These are phyloP conservation scores for Synodontis membranacea DNA, from an alignment of 2,113 vertebrate species.

Conservation along the genomic window DNA sequence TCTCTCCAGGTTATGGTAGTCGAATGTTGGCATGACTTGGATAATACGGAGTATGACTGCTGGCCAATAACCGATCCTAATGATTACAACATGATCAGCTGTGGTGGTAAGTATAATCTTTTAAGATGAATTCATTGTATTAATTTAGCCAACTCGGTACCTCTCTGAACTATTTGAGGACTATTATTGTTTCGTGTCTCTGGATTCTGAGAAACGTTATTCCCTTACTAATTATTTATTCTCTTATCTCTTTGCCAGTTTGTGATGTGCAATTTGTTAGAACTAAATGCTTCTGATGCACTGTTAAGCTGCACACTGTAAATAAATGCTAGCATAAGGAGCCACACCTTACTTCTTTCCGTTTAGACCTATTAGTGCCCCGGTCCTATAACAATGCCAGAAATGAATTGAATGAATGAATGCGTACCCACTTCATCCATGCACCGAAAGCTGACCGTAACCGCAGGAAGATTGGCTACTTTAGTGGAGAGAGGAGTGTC, in stretches of 20 bases:
- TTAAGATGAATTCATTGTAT: not conserved
- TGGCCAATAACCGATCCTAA: conserved; percentile 73
- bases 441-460: not conserved
- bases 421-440: not conserved
- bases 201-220: not conserved
- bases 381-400: not conserved
- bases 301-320: not conserved
- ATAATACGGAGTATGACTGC: conserved; percentile 75
- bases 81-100: conserved; percentile 74
- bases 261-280: not conserved
- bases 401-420: not conserved
- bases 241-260: not conserved
- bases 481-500: not conserved
- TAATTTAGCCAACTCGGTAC: not conserved
- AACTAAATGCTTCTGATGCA: not conserved
- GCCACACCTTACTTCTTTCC: not conserved
- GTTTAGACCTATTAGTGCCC: not conserved
- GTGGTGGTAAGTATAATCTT: conserved; percentile 60
- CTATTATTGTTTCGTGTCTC: not conserved
- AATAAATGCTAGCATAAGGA: not conserved
- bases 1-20: conserved; percentile 56
- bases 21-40: conserved; percentile 73
- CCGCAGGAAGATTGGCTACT: not conserved
- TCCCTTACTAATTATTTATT: not conserved
- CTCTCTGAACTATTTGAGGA: not conserved